Evolutionary conservation across 92 coral and sea anemone species (phyloP).

Genomic region (Hydrozoanthus gracilis): DNA sequence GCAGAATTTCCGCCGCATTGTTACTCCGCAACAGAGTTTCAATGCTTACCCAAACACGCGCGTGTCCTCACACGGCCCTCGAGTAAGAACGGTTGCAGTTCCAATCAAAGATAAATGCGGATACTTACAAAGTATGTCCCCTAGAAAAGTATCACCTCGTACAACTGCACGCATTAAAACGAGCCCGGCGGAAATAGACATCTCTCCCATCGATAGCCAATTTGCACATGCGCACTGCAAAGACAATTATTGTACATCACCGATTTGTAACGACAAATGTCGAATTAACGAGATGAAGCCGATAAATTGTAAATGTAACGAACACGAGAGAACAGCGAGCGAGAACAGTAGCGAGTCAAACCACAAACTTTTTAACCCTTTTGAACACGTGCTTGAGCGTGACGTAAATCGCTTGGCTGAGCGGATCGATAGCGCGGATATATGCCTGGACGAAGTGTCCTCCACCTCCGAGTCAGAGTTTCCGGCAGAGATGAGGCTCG

Average conservation of each 20-base stretch:
- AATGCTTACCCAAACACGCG: slow-evolving; percentile 16
- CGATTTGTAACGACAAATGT: slow-evolving; percentile 63
- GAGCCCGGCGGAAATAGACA: not conserved
- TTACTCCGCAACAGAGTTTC: slow-evolving; percentile 4
- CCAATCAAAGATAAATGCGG: slow-evolving; percentile 22
- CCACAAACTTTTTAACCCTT: not conserved
- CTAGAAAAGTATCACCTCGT: slow-evolving; percentile 7
- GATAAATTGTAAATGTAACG: slow-evolving; percentile 38
- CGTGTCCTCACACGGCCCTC: not conserved
- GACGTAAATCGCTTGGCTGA: slow-evolving; percentile 23
- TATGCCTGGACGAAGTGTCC: slow-evolving; percentile 61
- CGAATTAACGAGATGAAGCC: slow-evolving; percentile 42
- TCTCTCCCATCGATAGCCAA: slow-evolving; percentile 13
- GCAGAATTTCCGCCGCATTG: not conserved
- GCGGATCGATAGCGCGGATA: slow-evolving; percentile 49
- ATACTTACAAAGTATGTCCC: not conserved
- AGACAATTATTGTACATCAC: slow-evolving; percentile 53
- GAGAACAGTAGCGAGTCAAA: not conserved
- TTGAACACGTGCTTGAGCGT: slow-evolving; percentile 12
- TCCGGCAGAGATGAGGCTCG: slow-evolving; percentile 37
- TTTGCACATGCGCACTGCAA: slow-evolving; percentile 9
- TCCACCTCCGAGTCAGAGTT: slow-evolving; percentile 59
- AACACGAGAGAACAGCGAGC: slow-evolving; percentile 3
- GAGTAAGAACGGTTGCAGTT: slow-evolving; percentile 22
- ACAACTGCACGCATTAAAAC: not conserved